Evolutionary conservation across 2,888 invertebrate species (phyloP), one percentile per base, ranked within the genome.

Genomic region (Drosophila mettleri): DNA sequence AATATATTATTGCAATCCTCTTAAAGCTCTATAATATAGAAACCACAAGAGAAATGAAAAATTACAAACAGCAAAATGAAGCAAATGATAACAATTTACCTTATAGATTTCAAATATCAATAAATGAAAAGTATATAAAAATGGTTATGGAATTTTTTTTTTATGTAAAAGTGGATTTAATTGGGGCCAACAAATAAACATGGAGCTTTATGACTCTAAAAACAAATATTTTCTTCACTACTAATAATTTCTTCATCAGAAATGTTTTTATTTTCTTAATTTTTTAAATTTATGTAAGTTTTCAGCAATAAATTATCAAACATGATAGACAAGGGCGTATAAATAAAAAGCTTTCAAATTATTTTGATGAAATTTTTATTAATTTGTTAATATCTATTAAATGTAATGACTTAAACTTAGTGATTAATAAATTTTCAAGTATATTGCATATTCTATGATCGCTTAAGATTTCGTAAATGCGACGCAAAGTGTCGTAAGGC

Each of bases 371-470:
- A 53, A 46, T 51, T 60, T 73, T 52, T 75, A 78, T 73, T 80
- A 78, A 77, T 77, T 87, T 81, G 74, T 85, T 86, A 73, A 76
- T 64, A 54, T 70, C 85, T 85, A 87, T 77, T 89, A 89, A 65
- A 87, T 60, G 67, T 87, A 89, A 77, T 89, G 86, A 89, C 89
- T 85, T 85, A 85, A 58, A 29, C 82, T 69, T 72, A 78, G 38
- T 51, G 16, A 45, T 74, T 53, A 62, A 54, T 79, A 66, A 58
- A 74, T 48, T 72, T 46, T 27, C 24, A 48, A 67, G 22, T 53
- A 53, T 60, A 70, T 55, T 60, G 29, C 22, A 52, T 62, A 14
- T 24, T 34, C 29, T 48, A 41, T 24, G 34, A 14, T 24, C 31
- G 14, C 18, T 16, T 18, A 54, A 9, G 39, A 54, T 46, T 9